Evolutionary conservation across 1,140 invertebrate genomes (phyloP), one percentile per base, ranked within the genome.

Genomic region (Bombus huntii): DNA sequence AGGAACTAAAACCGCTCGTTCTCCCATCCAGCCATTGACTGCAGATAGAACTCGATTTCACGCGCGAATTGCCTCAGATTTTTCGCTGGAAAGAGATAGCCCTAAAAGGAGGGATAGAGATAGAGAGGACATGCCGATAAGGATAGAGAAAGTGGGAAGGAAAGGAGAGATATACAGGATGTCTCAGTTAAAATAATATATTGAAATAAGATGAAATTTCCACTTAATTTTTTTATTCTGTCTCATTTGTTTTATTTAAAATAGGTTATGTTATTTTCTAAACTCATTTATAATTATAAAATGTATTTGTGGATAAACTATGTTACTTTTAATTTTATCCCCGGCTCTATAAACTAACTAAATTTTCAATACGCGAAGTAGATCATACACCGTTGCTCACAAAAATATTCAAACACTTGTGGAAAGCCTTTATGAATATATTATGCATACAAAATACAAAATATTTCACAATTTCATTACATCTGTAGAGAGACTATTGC

Each of bases 21-120:
- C 34, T 47, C 1, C 44, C 10, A 37, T 59, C 34, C 42, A 28
- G 28, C 62, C 73, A 25, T 25, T 77, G 39, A 10, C 72, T 37
- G 39, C 37, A 25, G 75, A 71, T 79, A 44, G 75, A 79, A 71
- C 39, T 62, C 53, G 39, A 84, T 84, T 84, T 78, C 71, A 79
- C 76, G 39, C 65, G 57, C 62, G 76, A 68, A 47, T 76, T 75
- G 22, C 59, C 39, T 68, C 53, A 39, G 88, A 83, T 87, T 89
- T 89, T 89, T 89, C 79, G 83, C 42, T 75, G 34, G 73, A 25
- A 22, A 57, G 68, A 59, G 66, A 25, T 28, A 47, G 72, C 34
- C 4, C 22, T 62, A 39, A 12, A 15, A 6, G 5, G 28, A 72
- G 39, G 3, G 13, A 42, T 28, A 44, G 39, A 42, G 39, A 42